These are phyloP conservation scores for Eleutherodactylus coqui DNA, from an alignment of 2,797 vertebrate genomes.

Conservation along the genomic window DNA sequence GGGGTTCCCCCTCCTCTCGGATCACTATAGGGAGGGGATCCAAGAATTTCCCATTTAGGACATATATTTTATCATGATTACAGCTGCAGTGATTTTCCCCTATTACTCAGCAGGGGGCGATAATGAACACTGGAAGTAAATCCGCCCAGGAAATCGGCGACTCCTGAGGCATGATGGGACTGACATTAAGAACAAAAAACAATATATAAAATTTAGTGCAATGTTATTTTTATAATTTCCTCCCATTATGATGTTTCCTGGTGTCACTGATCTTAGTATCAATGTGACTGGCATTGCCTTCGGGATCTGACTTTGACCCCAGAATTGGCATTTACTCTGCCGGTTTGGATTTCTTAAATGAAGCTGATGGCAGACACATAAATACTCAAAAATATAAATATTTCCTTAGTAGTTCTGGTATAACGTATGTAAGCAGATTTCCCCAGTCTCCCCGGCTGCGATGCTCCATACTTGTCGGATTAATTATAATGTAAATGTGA, in stretches of 20 bases:
- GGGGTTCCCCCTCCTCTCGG: too few relatives aligned
- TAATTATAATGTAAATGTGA: slow-evolving; percentile 59
- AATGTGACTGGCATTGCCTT: not conserved
- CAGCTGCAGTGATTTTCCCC: too few relatives aligned
- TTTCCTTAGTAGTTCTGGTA: slow-evolving; percentile 5
- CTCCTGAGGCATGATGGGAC: not conserved
- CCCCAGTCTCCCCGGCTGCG: slow-evolving; percentile 25
- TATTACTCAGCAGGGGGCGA: not conserved
- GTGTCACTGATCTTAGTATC: not conserved
- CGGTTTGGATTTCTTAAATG: not conserved
- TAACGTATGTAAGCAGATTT: slow-evolving; percentile 27
- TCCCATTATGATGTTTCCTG: not conserved
- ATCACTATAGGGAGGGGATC: too few relatives aligned
- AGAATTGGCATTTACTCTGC: not conserved
- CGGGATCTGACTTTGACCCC: not conserved
- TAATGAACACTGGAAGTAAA: not conserved
- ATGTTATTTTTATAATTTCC: not conserved
- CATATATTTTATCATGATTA: too few relatives aligned
- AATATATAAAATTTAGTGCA: not conserved
- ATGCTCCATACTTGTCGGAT: slow-evolving; percentile 43
- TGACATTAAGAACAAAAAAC: not conserved
- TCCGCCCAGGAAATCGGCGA: not conserved
- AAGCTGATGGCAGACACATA: not conserved
- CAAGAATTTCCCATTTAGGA: too few relatives aligned
- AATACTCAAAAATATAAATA: slow-evolving; percentile 5